Conservation (phyloP, 1,140 invertebrate species). For the Drosophila eugracilis region DNA sequence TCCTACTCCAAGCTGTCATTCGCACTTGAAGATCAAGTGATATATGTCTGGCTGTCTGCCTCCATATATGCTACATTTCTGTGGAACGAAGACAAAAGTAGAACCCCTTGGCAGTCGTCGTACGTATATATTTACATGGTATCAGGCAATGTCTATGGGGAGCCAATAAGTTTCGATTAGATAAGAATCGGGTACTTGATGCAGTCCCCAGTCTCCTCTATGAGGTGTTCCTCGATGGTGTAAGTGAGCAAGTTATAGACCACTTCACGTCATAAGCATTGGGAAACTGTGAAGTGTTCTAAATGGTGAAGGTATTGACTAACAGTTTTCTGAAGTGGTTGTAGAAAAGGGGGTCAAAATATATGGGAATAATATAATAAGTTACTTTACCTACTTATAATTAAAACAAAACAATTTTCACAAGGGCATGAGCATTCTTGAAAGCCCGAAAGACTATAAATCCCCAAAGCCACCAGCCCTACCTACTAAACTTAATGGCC, state of each 20-base stretch:
- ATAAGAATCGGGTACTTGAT: conserved; percentile 48
- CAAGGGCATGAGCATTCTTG: neutral
- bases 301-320: conserved; percentile 13
- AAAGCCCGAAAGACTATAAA: neutral
- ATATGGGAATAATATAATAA: no score
- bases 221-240: conserved; percentile 23
- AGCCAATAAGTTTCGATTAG: conserved; percentile 53
- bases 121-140: conserved; percentile 52
- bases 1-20: conserved; percentile 59
- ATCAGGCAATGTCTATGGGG: conserved; percentile 48
- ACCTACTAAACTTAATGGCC: neutral
- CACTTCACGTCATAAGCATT: conserved; percentile 22
- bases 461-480: neutral
- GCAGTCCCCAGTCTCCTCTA: conserved; percentile 14
- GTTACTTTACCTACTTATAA: neutral
- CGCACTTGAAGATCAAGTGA: conserved; percentile 74
- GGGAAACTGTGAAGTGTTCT: conserved; percentile 33
- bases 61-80: neutral
- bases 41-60: conserved; percentile 31
- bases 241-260: conserved; percentile 31
- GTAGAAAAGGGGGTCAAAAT: conserved; percentile 1
- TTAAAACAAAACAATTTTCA: no score
- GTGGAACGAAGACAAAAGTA: conserved; percentile 24
- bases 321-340: neutral
- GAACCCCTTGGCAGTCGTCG: conserved; percentile 32